Evolutionary conservation across 2,888 invertebrate genomes (phyloP).

Genomic region (Cosmorhoe ocellata): DNA sequence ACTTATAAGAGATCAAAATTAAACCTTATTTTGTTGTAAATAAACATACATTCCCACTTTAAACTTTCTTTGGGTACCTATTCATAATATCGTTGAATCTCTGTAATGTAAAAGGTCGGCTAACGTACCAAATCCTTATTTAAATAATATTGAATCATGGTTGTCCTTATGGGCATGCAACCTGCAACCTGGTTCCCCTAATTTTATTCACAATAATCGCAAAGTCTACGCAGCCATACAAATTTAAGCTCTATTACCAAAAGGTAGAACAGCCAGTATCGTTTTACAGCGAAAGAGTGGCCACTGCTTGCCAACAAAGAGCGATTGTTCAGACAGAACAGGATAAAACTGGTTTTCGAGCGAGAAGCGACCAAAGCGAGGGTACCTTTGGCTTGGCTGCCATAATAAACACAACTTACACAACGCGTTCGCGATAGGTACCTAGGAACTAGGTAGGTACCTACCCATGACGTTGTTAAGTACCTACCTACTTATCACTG

Average conservation of each 20-base stretch:
- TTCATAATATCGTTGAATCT: no score
- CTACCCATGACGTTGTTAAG: no score
- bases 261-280: background rate
- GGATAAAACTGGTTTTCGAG: slow-evolving; percentile 41
- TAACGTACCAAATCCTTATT: no score
- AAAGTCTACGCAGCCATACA: background rate
- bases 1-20: no score
- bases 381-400: slow-evolving; percentile 33
- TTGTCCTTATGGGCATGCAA: slow-evolving; percentile 18
- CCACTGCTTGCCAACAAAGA: slow-evolving; percentile 27
- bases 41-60: no score
- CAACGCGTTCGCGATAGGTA: no score
- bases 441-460: no score
- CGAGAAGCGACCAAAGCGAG: slow-evolving; percentile 31
- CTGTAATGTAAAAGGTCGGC: no score
- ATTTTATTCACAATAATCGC: slow-evolving; percentile 22
- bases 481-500: no score
- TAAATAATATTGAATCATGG: slow-evolving; percentile 13
- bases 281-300: background rate
- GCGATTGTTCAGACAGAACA: slow-evolving; percentile 34
- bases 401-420: no score
- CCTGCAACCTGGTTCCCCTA: slow-evolving; percentile 33
- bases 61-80: no score
- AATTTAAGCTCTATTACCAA: slow-evolving; percentile 3
- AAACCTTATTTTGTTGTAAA: no score